A percentile compares a stretch with the other conserved stretches of the same genome.
These are phyloP conservation scores for Coptodon rendalli DNA, from an alignment of 2,113 vertebrate genomes.

Conservation along the genomic window DNA sequence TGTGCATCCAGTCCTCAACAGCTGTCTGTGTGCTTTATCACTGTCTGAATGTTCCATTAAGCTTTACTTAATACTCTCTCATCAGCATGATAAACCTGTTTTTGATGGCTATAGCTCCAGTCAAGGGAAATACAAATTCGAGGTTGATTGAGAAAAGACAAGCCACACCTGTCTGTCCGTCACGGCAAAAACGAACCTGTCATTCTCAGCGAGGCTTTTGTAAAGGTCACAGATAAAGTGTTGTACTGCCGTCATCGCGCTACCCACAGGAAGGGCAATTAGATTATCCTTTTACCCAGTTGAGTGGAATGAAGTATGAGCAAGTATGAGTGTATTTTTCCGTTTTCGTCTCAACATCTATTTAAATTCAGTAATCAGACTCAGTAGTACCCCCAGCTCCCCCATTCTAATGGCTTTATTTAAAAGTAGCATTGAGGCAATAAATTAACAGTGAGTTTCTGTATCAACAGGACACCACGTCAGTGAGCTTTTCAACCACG, in stretches of 20 bases:
- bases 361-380: neutral
- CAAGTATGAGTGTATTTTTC: neutral
- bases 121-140: constrained; percentile 39
- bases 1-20: constrained; percentile 43
- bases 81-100: constrained; percentile 59
- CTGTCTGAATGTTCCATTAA: constrained; percentile 55
- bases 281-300: neutral
- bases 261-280: constrained; percentile 8
- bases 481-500: constrained; percentile 16
- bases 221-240: constrained; percentile 37
- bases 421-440: constrained; percentile 1
- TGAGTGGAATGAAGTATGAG: neutral
- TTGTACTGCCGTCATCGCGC: neutral
- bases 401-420: neutral
- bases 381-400: neutral
- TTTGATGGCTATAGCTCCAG: constrained; percentile 40
- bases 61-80: constrained; percentile 51
- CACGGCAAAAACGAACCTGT: constrained; percentile 1
- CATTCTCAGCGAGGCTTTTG: neutral
- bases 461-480: constrained; percentile 15
- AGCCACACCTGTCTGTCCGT: constrained; percentile 26
- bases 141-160: constrained; percentile 29
- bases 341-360: neutral
- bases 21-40: constrained; percentile 58
- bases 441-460: constrained; percentile 17